Percentiles rank a stretch among this genome's conserved stretches.
phyloP scores from a whole-genome alignment of 1,140 invertebrate genomes.

The Acyrthosiphon pisum region DNA sequence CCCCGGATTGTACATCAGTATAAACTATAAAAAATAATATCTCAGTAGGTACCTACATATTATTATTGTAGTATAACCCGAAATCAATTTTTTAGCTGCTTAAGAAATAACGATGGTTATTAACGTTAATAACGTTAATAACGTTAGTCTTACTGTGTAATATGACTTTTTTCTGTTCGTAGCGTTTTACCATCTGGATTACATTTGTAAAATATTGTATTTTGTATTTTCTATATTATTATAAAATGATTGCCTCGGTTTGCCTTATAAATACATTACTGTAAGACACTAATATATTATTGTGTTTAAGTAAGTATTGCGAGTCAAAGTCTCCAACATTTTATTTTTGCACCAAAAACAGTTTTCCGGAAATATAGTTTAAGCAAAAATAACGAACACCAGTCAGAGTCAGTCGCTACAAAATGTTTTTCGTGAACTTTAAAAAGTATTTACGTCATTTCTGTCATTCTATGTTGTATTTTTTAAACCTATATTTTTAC shows the following conservation, averaged over 20 bases:
- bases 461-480: neutral
- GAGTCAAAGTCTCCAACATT: neutral
- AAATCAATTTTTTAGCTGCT: neutral
- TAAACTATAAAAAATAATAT: neutral
- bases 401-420: neutral
- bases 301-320: neutral
- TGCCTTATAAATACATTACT: neutral
- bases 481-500: neutral
- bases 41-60: too few species aligned
- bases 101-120: neutral
- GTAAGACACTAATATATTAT: neutral
- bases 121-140: too few species aligned
- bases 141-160: neutral
- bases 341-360: neutral
- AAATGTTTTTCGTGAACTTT: neutral
- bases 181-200: neutral
- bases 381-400: neutral
- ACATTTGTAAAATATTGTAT: neutral
- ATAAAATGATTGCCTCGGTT: neutral
- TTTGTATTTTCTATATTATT: neutral
- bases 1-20: neutral
- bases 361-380: neutral
- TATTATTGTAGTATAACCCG: neutral
- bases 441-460: neutral
- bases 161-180: neutral